Conservation (phyloP, 2,888 invertebrate genomes). For the Tetramorium bicarinatum region DNA sequence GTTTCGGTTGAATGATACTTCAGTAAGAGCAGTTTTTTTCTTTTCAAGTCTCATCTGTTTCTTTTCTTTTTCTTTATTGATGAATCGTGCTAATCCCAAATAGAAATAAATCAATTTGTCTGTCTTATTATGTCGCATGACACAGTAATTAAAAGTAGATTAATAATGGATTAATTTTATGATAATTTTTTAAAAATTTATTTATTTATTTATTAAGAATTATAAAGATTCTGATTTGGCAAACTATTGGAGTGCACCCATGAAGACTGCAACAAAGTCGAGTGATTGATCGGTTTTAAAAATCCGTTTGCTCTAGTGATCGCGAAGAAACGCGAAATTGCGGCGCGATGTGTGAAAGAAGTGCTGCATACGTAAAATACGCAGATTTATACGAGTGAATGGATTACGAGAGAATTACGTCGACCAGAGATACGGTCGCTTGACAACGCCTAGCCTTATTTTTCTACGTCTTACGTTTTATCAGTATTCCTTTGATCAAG, state of each 20-base stretch:
- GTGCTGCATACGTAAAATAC: not conserved
- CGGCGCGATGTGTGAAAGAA: not conserved
- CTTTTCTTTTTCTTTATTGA: no score
- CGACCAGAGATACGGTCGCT: slow-evolving; percentile 64
- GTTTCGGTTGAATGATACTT: slow-evolving; percentile 5
- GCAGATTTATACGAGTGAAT: slow-evolving; percentile 9
- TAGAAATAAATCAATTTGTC: no score
- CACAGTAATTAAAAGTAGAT: no score
- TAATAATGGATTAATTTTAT: no score
- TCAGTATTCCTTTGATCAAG: slow-evolving; percentile 81
- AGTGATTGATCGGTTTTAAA: slow-evolving; percentile 21
- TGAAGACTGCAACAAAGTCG: slow-evolving; percentile 60
- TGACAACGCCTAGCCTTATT: slow-evolving; percentile 84
- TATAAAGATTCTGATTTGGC: no score
- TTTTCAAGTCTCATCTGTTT: no score
- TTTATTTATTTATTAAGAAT: no score
- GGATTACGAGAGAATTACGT: slow-evolving; percentile 33
- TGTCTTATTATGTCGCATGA: no score
- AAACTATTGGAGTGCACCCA: slow-evolving; percentile 36
- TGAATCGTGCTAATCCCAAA: no score
- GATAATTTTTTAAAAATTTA: no score
- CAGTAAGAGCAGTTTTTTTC: not conserved
- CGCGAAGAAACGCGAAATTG: not conserved
- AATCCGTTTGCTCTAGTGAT: slow-evolving; percentile 50
- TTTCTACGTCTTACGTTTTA: slow-evolving; percentile 84